phyloP scores from a whole-genome alignment of 2,888 invertebrate genomes.

The Ctena decussata region DNA sequence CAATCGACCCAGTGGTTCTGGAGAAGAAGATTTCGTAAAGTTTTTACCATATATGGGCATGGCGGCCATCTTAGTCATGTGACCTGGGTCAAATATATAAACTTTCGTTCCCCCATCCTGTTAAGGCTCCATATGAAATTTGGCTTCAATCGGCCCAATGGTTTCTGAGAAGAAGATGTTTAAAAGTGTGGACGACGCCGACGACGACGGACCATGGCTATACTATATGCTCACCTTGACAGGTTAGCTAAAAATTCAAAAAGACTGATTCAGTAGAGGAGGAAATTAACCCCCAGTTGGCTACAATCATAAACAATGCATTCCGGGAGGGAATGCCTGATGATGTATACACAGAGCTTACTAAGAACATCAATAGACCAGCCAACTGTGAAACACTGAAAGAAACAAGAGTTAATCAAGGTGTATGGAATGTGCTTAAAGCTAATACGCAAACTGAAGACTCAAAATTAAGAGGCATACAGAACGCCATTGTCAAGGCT shows the following conservation, averaged over 20 bases:
- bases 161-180: no score
- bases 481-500: constrained; percentile 8
- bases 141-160: no score
- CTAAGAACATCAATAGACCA: not conserved
- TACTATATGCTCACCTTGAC: no score
- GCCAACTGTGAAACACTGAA: not conserved
- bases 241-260: constrained; percentile 16
- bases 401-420: constrained; percentile 3
- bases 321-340: constrained; percentile 5
- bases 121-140: no score
- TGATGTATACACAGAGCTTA: not conserved
- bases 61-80: no score
- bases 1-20: no score
- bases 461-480: not conserved
- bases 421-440: not conserved
- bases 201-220: no score
- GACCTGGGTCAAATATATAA: no score
- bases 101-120: no score
- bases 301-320: not conserved
- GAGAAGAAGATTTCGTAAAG: no score
- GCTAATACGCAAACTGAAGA: not conserved
- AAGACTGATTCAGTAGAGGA: not conserved
- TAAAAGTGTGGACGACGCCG: no score
- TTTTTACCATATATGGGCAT: no score
- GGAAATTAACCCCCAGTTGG: not conserved